phyloP scores from a whole-genome alignment of 2,113 vertebrate species.

The Sakesphorus luctuosus region DNA sequence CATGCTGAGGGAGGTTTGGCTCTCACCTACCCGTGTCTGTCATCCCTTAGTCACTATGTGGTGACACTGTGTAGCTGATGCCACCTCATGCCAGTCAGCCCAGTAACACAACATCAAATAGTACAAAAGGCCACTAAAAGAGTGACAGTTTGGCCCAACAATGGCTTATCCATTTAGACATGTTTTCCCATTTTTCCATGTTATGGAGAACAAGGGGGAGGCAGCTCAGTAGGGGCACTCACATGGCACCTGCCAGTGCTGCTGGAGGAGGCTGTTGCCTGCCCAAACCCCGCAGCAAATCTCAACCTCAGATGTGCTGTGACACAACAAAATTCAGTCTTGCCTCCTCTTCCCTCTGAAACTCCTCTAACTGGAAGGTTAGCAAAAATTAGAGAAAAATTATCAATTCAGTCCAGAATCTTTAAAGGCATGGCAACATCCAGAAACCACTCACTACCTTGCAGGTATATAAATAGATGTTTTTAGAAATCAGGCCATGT shows the following conservation, averaged over 20 bases:
- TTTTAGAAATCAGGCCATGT: not conserved
- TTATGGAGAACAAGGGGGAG: not conserved
- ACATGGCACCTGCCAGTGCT: not conserved
- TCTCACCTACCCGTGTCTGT: not conserved
- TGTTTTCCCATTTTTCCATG: not conserved
- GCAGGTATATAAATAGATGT: not conserved
- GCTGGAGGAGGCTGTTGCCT: not conserved
- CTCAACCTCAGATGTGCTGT: not conserved
- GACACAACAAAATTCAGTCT: not conserved
- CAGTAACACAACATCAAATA: conserved; percentile 25
- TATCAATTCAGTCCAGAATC: not conserved
- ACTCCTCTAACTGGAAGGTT: not conserved
- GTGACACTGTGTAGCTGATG: not conserved
- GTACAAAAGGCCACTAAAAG: not conserved
- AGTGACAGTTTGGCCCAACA: not conserved
- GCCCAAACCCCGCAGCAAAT: not conserved
- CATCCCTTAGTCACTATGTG: conserved; percentile 13
- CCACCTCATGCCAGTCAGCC: not conserved
- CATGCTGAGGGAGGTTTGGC: not conserved
- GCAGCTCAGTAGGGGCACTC: not conserved
- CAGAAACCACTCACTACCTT: not conserved
- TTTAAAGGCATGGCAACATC: not conserved
- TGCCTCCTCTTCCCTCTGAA: not conserved
- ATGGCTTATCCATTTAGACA: not conserved
- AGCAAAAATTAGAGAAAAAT: not conserved